Evolutionary conservation across 2,888 invertebrate species (phyloP), one percentile per base, ranked within the genome.

Genomic region (Periphyllus acericola): DNA sequence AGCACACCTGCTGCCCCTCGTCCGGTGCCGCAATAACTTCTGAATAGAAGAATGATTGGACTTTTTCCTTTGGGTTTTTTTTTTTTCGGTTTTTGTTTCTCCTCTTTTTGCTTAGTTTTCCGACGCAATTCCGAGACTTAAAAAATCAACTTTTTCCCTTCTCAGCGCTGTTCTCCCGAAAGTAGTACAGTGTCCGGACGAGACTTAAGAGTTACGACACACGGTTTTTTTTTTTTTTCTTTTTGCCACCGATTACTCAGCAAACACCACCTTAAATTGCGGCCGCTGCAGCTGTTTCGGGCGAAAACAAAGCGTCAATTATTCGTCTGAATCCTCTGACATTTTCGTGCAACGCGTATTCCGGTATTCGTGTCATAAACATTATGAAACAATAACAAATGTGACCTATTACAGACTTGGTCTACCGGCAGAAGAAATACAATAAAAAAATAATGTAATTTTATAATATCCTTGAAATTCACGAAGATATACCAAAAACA

Each of bases 41-140:
- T 83, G 75, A 83, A 83, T 83, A 75, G 83, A 83, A 75, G 75
- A 83, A 83, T 83, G 83, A 83, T 83, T 83, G 83, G 60, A 66
- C 75, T 75, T 75, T 29, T 75, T 40, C 14, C 21, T 21, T 25
- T n/a, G n/a, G n/a, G n/a, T 68, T 71, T 76, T 21, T 52, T 17
- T 32, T 52, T 32, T 11, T n/a, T 32, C 46, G 68, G 21, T 21
- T 2, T 29, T 21, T 25, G n/a, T 6, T 6, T 6, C 9, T 46
- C 11, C 46, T 5, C 46, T 9, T 9, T 46, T 46, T 46, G 14
- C 46, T 46, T 46, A 9, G 19, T 32, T 55, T 36, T 19, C 19
- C 34, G 46, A 46, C 46, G 32, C n/a, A 17, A 80, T 40, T 25
- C 36, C 21, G n/a, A 1, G 72, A 83, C 74, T 55, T 55, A 55